A percentile compares a stretch with the other conserved stretches of the same genome.
These are phyloP conservation scores for Corvus cornix DNA, from an alignment of 2,113 vertebrate genomes.

Conservation along the genomic window DNA sequence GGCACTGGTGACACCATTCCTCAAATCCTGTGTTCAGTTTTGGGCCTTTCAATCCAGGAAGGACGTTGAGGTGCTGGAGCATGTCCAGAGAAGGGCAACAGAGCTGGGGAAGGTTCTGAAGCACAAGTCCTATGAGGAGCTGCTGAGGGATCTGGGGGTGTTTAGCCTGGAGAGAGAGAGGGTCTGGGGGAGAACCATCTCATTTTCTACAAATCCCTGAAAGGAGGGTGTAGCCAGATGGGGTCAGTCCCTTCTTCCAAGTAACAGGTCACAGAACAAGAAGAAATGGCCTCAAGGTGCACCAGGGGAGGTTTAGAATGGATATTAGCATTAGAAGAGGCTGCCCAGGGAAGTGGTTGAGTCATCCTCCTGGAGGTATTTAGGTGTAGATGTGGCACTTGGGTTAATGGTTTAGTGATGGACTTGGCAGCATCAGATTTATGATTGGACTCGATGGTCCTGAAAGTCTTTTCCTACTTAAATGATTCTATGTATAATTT, in stretches of 20 bases:
- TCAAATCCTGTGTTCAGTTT: background rate
- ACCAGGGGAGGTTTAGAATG: background rate
- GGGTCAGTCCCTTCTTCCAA: background rate
- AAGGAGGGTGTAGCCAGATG: background rate
- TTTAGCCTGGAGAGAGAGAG: background rate
- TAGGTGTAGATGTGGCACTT: background rate
- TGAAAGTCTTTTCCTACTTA: background rate
- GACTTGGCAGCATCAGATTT: background rate
- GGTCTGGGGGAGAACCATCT: too few species aligned
- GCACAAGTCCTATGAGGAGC: background rate
- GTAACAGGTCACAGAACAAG: background rate
- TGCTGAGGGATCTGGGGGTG: background rate
- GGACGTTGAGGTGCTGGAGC: background rate
- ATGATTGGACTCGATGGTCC: rapidly evolving
- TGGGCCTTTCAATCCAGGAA: background rate
- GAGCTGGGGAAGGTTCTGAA: background rate
- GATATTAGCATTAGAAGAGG: background rate
- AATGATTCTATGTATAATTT: background rate
- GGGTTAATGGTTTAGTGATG: background rate
- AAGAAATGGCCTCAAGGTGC: background rate
- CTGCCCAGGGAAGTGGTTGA: background rate
- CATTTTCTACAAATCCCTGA: background rate
- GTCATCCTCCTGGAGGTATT: background rate
- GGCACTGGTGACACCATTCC: background rate
- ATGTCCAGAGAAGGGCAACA: background rate